Percentiles rank a stretch among this genome's conserved stretches.
Evolutionary conservation across 2,113 vertebrate species (phyloP).

Genomic region (Caranx ignobilis): DNA sequence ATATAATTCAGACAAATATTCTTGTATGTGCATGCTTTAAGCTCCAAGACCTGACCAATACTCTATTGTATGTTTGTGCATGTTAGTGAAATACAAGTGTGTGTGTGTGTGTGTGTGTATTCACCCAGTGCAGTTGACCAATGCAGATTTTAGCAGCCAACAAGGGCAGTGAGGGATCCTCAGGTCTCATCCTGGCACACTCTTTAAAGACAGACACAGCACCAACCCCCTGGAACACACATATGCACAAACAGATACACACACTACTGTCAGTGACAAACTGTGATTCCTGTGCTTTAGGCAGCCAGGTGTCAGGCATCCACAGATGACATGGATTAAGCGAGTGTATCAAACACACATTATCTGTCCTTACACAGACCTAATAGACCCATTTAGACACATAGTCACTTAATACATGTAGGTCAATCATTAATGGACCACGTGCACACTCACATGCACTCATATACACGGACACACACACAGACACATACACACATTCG

Average conservation of each 20-base stretch:
- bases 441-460: constrained; percentile 32
- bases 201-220: constrained; percentile 95
- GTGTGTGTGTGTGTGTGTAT: constrained; percentile 52
- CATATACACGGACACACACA: constrained; percentile 3
- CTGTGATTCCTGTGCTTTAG: constrained; percentile 37
- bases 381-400: constrained; percentile 67
- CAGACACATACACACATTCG: constrained; percentile 46
- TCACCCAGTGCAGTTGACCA: constrained; percentile 95
- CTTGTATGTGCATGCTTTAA: background rate
- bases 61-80: background rate
- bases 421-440: constrained; percentile 77
- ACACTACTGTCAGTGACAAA: constrained; percentile 35
- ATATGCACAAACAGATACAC: constrained; percentile 43
- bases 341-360: constrained; percentile 61
- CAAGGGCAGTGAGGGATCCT: constrained; percentile 91
- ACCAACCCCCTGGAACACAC: constrained; percentile 86
- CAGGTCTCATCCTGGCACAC: constrained; percentile 91
- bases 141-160: constrained; percentile 98
- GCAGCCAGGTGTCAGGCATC: constrained; percentile 23
- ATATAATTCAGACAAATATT: background rate
- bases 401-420: constrained; percentile 76
- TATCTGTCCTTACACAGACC: constrained; percentile 52
- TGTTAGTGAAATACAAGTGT: background rate
- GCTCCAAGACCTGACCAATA: background rate
- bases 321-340: constrained; percentile 38